phyloP scores from a whole-genome alignment of 1,140 invertebrate species.

The Contarinia nasturtii region DNA sequence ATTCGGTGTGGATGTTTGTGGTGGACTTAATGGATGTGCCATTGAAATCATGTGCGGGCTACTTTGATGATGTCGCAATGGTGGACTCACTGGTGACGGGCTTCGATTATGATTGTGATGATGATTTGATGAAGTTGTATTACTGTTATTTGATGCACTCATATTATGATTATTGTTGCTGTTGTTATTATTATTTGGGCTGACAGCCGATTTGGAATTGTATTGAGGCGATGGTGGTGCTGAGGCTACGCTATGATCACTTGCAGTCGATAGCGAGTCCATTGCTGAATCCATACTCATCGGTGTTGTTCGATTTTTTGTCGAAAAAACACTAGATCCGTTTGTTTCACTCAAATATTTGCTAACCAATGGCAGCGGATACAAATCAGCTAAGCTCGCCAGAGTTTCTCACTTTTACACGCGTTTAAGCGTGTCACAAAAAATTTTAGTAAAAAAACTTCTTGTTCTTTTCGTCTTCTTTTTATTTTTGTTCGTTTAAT shows the following conservation, averaged over 20 bases:
- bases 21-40: conserved; percentile 32
- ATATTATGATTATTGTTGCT: conserved; percentile 26
- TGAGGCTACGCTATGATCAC: conserved; percentile 33
- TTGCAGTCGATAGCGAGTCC: conserved; percentile 44
- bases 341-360: conserved; percentile 1
- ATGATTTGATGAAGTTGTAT: conserved; percentile 22
- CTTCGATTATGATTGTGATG: conserved; percentile 8
- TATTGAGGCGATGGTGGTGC: conserved; percentile 5
- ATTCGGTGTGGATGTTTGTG: conserved; percentile 33
- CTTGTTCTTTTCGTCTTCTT: neutral
- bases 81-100: conserved; percentile 12
- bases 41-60: conserved; percentile 23
- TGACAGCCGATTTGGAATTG: conserved; percentile 12
- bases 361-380: conserved; percentile 3
- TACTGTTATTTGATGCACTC: conserved; percentile 14
- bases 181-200: conserved; percentile 19
- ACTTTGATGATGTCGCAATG: conserved; percentile 6
- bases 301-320: neutral
- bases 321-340: neutral
- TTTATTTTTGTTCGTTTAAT: neutral
- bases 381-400: conserved; percentile 1
- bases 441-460: too few relatives aligned
- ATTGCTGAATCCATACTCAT: conserved; percentile 35
- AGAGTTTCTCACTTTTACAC: neutral
- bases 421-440: too few relatives aligned